A percentile compares a stretch with the other conserved stretches of the same genome.
Conservation (phyloP, 2,888 invertebrate species). For the Nymphalis c-album region DNA sequence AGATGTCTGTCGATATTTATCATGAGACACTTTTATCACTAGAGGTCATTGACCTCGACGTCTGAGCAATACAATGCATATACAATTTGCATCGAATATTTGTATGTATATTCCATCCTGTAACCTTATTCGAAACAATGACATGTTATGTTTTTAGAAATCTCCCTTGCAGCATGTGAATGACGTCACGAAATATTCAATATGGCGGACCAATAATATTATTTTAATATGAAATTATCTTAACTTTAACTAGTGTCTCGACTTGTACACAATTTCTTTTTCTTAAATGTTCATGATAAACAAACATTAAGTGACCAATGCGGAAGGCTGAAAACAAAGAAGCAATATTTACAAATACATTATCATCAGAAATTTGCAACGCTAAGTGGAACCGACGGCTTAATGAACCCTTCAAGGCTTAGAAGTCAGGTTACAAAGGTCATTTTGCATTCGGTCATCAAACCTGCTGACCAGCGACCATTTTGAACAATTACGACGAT, state of each 20-base stretch:
- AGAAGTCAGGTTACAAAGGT: slow-evolving; percentile 19
- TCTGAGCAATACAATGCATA: background rate
- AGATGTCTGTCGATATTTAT: background rate
- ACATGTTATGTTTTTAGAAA: background rate
- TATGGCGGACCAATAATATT: background rate
- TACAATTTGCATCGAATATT: background rate
- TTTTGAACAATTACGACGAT: background rate
- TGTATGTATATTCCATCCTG: too few relatives aligned
- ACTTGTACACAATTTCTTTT: background rate
- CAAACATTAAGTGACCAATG: background rate
- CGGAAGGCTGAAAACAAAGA: slow-evolving; percentile 2
- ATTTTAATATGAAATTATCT: too few relatives aligned
- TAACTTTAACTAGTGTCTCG: too few relatives aligned
- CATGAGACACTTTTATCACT: background rate
- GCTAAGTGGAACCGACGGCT: slow-evolving; percentile 3
- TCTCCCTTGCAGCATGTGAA: background rate
- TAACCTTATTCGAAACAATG: background rate
- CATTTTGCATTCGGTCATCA: slow-evolving; percentile 19
- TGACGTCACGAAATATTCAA: background rate
- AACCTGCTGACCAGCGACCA: slow-evolving; percentile 10
- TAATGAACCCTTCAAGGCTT: slow-evolving; percentile 12
- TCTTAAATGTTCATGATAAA: background rate
- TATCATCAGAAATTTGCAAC: slow-evolving; percentile 8
- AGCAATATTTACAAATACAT: slow-evolving; percentile 5
- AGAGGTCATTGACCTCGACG: background rate